These are phyloP conservation scores for Stylophora pistillata DNA, from an alignment of 64 coral and sea anemone species.

Conservation along the genomic window DNA sequence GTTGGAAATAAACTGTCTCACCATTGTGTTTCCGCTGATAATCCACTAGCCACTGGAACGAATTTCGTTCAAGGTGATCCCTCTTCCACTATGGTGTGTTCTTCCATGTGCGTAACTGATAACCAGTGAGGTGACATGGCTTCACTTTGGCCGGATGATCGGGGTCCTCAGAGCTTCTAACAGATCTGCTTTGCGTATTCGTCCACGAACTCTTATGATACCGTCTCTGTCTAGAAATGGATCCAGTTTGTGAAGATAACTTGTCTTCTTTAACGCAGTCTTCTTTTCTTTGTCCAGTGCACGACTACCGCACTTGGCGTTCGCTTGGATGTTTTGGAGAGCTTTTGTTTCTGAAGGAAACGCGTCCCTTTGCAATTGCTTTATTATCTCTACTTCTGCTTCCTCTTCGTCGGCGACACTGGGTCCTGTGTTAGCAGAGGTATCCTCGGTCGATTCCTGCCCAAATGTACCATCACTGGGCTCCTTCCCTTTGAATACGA, in stretches of 20 bases:
- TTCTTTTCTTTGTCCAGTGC: constrained; percentile 52
- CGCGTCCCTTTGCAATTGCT: constrained; percentile 24
- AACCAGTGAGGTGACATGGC: constrained; percentile 34
- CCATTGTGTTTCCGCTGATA: constrained; percentile 11
- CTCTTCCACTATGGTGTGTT: constrained; percentile 54
- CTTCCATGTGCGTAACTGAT: constrained; percentile 43
- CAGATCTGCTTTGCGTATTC: constrained; percentile 10
- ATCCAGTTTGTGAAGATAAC: too few species aligned
- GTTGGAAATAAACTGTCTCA: constrained; percentile 35
- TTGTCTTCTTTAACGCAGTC: constrained; percentile 39
- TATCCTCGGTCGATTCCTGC: too few species aligned
- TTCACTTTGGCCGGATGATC: constrained; percentile 35
- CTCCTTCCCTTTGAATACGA: too few species aligned
- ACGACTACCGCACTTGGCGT: not conserved
- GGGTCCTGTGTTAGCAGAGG: not conserved
- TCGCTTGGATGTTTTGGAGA: constrained; percentile 44
- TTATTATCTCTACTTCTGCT: constrained; percentile 50
- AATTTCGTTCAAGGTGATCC: constrained; percentile 41
- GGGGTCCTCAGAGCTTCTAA: constrained; percentile 16
- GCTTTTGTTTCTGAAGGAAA: constrained; percentile 39
- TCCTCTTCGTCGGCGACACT: constrained; percentile 25
- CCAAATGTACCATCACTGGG: too few species aligned
- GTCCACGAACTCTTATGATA: constrained; percentile 23
- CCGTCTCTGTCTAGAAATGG: constrained; percentile 28
- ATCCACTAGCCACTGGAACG: not conserved